Percentiles rank a stretch among this genome's conserved stretches.
phyloP scores from a whole-genome alignment of 2,888 invertebrate genomes.

The Trichopoda pennipes region DNA sequence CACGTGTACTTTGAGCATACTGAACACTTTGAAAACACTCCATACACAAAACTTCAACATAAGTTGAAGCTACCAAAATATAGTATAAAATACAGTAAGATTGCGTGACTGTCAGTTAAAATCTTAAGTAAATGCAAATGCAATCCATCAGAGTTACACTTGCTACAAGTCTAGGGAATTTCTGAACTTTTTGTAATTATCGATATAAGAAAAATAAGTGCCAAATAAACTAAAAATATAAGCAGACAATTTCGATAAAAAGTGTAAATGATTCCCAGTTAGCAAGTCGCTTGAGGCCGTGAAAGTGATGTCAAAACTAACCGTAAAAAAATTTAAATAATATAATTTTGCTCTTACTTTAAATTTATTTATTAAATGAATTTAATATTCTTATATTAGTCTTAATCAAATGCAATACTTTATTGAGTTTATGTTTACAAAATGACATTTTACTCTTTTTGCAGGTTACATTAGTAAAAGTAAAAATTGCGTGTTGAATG shows the following conservation, averaged over 20 bases:
- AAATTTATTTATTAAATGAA: slow-evolving; percentile 58
- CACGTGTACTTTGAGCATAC: too few relatives aligned
- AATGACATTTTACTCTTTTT: slow-evolving; percentile 53
- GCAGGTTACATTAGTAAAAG: background rate
- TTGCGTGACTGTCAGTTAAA: slow-evolving; percentile 64
- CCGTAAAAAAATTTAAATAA: slow-evolving; percentile 17
- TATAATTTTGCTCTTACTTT: slow-evolving; percentile 27
- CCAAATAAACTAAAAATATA: slow-evolving; percentile 25
- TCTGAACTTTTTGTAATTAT: slow-evolving; percentile 25
- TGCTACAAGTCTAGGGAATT: slow-evolving; percentile 32
- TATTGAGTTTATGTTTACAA: too few relatives aligned
- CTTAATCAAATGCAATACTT: too few relatives aligned
- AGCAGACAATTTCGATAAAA: slow-evolving; percentile 70
- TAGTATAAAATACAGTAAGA: background rate
- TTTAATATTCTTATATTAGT: background rate
- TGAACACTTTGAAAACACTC: slow-evolving; percentile 33
- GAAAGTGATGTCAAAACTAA: slow-evolving; percentile 76
- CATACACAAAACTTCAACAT: background rate
- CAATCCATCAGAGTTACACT: slow-evolving; percentile 38
- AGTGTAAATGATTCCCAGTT: slow-evolving; percentile 70
- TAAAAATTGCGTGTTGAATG: slow-evolving; percentile 52
- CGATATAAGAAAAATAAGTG: background rate
- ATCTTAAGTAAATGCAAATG: slow-evolving; percentile 9
- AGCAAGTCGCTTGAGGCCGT: slow-evolving; percentile 78
- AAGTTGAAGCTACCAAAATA: background rate